Evolutionary conservation across 2,888 invertebrate species (phyloP), one percentile per base, ranked within the genome.

Genomic region (Lithodes maja): DNA sequence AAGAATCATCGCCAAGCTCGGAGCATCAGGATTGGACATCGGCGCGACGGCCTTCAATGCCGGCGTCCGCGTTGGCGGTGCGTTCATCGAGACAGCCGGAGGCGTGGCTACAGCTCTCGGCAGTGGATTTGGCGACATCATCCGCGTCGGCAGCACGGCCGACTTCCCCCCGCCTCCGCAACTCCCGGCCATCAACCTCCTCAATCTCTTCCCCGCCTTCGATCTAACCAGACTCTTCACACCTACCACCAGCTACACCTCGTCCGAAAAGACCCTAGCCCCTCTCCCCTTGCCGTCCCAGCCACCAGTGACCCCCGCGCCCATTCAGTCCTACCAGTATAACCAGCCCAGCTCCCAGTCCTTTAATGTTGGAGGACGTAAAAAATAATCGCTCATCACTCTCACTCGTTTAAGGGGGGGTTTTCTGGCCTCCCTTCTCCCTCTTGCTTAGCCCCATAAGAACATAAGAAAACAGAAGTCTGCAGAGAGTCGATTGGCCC

Each of bases 21-120:
- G 91, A 5, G 80, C 89, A 5, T 84, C 74, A 3, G 89, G 89
- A 5, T 69, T 91, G n/a, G 90, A 91, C 52, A 52, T 87, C 15
- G 87, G 89, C 33, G 89, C 91, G 69, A 83, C 80, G 2, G 53
- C 83, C 53, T 87, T 91, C 79, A 90, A 89, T 61, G 89, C 90
- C 49, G 91, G 90, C 12, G 52, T 90, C 15, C 82, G 75, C 17
- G 78, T 91, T 15, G 91, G 91, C 5, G 89, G 90, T 1, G 91
- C 91, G 33, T 78, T 89, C 50, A 84, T 90, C 12, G 88, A 91
- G 69, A 55, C 90, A 0, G 90, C 90, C 1, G 85, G 88, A 54
- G 89, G 85, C 33, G 82, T 91, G 17, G 88, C 87, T 0, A 75
- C 90, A 0, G 87, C 91, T 3, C 17, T 91, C 7, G 90, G 91